Evolutionary conservation across 2,113 vertebrate genomes (phyloP).

Genomic region (Lampris incognitus): DNA sequence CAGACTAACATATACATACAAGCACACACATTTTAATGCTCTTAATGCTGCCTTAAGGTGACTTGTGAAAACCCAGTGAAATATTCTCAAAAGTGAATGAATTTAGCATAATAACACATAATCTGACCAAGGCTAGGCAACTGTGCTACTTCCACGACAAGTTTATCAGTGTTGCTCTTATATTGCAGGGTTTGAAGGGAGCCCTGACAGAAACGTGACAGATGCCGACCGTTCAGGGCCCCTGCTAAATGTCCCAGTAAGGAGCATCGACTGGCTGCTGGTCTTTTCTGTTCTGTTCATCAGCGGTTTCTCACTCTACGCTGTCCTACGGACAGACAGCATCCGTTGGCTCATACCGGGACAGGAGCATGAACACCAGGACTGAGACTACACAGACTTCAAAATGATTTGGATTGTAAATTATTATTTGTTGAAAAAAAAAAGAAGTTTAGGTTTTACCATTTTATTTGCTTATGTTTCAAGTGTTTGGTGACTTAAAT

Average conservation of each 20-base stretch:
- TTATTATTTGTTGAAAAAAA: background rate
- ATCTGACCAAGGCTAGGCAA: no score
- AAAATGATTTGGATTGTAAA: conserved; percentile 22
- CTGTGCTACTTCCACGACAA: background rate
- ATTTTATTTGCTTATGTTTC: conserved; percentile 27
- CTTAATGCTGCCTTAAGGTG: no score
- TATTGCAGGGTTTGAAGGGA: conserved; percentile 89
- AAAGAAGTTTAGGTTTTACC: background rate
- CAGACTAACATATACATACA: no score
- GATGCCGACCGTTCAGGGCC: conserved; percentile 88
- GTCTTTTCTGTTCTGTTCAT: conserved; percentile 95
- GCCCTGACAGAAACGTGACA: conserved; percentile 81
- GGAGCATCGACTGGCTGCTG: conserved; percentile 94
- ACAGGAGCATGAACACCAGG: conserved; percentile 95
- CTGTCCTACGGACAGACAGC: conserved; percentile 91
- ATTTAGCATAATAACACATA: no score
- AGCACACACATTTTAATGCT: no score
- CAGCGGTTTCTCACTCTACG: conserved; percentile 88
- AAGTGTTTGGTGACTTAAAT: conserved; percentile 24
- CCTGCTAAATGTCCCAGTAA: conserved; percentile 85
- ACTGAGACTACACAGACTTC: conserved; percentile 74
- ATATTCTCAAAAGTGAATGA: no score
- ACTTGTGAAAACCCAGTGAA: no score
- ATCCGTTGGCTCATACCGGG: conserved; percentile 95
- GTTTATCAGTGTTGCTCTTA: background rate